Conservation (phyloP, 64 coral and sea anemone genomes). For the Actinia tenebrosa region DNA sequence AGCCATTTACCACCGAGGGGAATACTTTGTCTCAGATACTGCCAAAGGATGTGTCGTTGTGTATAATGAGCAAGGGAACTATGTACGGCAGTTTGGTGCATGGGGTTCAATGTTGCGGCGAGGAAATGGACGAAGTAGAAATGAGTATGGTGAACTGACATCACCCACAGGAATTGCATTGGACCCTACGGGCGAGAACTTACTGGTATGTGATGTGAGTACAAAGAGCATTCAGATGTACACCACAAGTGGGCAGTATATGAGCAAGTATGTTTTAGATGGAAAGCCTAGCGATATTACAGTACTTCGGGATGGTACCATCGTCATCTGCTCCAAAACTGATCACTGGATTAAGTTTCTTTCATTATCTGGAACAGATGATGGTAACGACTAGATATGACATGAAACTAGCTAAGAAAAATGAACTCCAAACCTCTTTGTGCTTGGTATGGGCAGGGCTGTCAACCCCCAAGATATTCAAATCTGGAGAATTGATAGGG, state of each 20-base stretch:
- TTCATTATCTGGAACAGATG: neutral
- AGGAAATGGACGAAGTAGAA: constrained; percentile 37
- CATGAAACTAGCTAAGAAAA: neutral
- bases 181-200: constrained; percentile 23
- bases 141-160: constrained; percentile 40
- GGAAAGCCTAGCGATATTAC: constrained; percentile 53
- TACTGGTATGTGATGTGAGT: constrained; percentile 47
- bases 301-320: constrained; percentile 31
- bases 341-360: constrained; percentile 71
- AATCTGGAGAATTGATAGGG: too few species aligned
- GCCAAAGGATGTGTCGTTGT: constrained; percentile 57
- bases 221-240: constrained; percentile 70
- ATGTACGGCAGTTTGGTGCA: constrained; percentile 54
- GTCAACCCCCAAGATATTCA: too few species aligned
- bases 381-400: neutral
- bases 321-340: constrained; percentile 56
- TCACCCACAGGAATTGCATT: constrained; percentile 53
- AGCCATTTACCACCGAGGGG: constrained; percentile 35
- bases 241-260: constrained; percentile 21
- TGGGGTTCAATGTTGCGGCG: constrained; percentile 20
- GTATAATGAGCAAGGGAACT: constrained; percentile 37
- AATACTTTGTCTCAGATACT: constrained; percentile 57
- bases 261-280: constrained; percentile 37
- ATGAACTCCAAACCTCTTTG: neutral
- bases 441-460: neutral